Evolutionary conservation across 64 coral and sea anemone genomes (phyloP), one percentile per base, ranked within the genome.

Genomic region (Montipora foliosa): DNA sequence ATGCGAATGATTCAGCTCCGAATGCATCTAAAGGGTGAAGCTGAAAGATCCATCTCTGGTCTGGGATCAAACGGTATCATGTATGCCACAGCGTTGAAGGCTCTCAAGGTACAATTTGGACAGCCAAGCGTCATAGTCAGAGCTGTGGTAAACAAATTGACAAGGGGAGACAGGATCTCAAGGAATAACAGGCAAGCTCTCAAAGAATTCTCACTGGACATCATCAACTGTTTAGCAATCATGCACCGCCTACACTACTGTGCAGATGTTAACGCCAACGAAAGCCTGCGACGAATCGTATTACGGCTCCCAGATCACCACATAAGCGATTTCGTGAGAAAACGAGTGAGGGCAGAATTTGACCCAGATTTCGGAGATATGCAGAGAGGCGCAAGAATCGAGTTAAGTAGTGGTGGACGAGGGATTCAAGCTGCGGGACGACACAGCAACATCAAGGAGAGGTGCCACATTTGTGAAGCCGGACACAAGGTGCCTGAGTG

Each of bases 21-120:
- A 80, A 92, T 92, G 90, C 90, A 92, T 44, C 59, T 92, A 13
- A 75, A 44, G 6, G 79, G 78, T 4, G 57, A 92, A 11, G 90
- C 90, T 21, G 59, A 92, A 66, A 48, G 90, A 22, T 8, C 45
- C 7, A 84, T 92, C 49, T 84, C 80, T 5, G 80, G 90, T 47
- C 59, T 92, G 13, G 90, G 90, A 52, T 92, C 80, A 10, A 77
- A 92, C 1, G 68, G 90, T 2, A 87, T 92, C 15, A 92, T 92
- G 90, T 92, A 92, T 62, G 90, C 90, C 15, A 92, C 90, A 9
- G 90, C 90, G 2, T 67, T 84, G 11, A 92, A 85, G 44, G 75
- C 62, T 9, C 60, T 85, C 1, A 92, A 91, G 77, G 90, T 75
- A 22, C 62, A 92, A 68, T 92, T 92, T 47, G 90, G 79, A 46